phyloP scores from a whole-genome alignment of 2,113 vertebrate species.

The Stegostoma tigrinum region DNA sequence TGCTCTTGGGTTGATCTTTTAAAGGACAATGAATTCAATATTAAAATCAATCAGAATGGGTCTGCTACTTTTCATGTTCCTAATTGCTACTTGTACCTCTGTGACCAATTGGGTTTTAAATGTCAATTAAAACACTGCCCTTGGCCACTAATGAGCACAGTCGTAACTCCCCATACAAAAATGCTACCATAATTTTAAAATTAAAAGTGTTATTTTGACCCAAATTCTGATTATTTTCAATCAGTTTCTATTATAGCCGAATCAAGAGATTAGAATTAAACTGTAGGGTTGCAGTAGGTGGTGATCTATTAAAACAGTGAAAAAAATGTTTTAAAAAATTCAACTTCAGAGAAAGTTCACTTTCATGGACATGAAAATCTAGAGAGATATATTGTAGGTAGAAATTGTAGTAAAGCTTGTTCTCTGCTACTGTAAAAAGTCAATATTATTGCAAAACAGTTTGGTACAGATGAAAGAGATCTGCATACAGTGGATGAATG shows the following conservation, averaged over 20 bases:
- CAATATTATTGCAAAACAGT: not conserved
- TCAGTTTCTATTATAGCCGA: not conserved
- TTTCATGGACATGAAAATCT: not conserved
- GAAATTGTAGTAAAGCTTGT: not conserved
- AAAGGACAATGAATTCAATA: constrained; percentile 13
- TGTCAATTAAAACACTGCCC: constrained; percentile 25
- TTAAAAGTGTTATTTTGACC: constrained; percentile 18
- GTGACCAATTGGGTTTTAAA: constrained; percentile 14
- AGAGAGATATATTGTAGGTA: not conserved
- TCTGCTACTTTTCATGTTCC: not conserved
- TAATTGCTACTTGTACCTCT: constrained; percentile 24
- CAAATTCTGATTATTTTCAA: not conserved
- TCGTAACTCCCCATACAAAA: not conserved
- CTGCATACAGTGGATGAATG: not conserved
- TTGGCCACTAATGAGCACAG: not conserved
- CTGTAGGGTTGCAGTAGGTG: not conserved
- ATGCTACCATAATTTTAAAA: constrained; percentile 17
- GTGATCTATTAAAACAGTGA: not conserved
- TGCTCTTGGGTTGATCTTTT: constrained; percentile 5
- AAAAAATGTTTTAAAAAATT: not conserved
- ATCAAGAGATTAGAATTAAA: not conserved
- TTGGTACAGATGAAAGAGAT: not conserved
- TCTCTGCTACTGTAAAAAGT: not conserved
- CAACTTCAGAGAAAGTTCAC: not conserved
- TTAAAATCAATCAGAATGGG: constrained; percentile 12